A percentile compares a stretch with the other conserved stretches of the same genome.
Conservation (phyloP, 2,797 vertebrate species). For the Rhinichthys osculus region DNA sequence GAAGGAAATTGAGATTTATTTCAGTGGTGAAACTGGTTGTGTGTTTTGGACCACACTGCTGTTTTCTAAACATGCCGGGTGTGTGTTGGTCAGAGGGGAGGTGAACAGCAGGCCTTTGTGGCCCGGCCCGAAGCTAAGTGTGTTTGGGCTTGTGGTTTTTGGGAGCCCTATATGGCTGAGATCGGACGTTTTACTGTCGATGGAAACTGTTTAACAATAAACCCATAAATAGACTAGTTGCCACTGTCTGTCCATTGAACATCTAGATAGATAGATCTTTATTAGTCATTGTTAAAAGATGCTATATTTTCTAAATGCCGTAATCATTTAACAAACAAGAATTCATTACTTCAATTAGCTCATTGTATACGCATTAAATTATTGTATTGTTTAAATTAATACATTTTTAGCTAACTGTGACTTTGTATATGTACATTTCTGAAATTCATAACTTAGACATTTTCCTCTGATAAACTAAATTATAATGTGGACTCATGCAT, state of each 20-base stretch:
- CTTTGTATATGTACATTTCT: too few relatives aligned
- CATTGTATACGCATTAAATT: too few relatives aligned
- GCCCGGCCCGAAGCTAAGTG: constrained; percentile 71
- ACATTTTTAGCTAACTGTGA: too few relatives aligned
- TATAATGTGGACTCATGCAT: too few relatives aligned
- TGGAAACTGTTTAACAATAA: constrained; percentile 53
- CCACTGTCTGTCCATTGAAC: not conserved
- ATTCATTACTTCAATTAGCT: too few relatives aligned
- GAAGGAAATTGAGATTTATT: constrained; percentile 78
- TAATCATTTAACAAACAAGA: too few relatives aligned
- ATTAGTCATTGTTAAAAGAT: too few relatives aligned
- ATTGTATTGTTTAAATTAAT: too few relatives aligned
- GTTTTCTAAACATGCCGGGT: constrained; percentile 75
- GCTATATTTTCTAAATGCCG: too few relatives aligned
- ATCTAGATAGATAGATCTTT: not conserved
- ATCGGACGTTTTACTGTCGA: constrained; percentile 35
- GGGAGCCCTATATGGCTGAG: constrained; percentile 53
- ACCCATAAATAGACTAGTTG: constrained; percentile 23
- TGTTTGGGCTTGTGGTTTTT: constrained; percentile 77
- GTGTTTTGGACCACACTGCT: constrained; percentile 74
- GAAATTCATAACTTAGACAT: too few relatives aligned
- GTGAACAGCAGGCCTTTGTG: constrained; percentile 76
- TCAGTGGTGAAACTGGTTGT: constrained; percentile 72
- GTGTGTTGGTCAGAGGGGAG: constrained; percentile 73
- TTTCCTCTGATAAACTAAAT: too few relatives aligned